These are phyloP conservation scores for Epizoanthus stellaris DNA, from an alignment of 92 coral and sea anemone genomes.

Conservation along the genomic window DNA sequence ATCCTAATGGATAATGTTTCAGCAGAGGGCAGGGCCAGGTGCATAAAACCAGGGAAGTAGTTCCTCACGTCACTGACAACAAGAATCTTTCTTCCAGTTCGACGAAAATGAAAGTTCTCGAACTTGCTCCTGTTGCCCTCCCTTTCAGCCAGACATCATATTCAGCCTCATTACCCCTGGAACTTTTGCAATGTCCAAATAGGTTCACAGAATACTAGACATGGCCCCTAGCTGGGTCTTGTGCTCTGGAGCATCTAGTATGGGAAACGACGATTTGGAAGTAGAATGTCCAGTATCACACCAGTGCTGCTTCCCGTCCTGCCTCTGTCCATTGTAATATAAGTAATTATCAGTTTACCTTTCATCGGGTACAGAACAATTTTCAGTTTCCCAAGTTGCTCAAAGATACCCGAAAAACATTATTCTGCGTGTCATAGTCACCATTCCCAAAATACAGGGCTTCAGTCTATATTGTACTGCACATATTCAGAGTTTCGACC, in stretches of 20 bases:
- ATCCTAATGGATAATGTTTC: conserved; percentile 27
- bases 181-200: too few species aligned
- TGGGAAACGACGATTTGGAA: conserved; percentile 26
- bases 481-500: too few species aligned
- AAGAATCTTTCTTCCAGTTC: conserved; percentile 5
- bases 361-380: too few species aligned
- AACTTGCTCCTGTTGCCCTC: conserved; percentile 21
- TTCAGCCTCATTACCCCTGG: not conserved
- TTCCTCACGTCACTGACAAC: not conserved
- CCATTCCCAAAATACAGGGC: too few species aligned
- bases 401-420: too few species aligned
- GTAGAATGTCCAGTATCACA: conserved; percentile 3
- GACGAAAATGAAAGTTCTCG: conserved; percentile 11
- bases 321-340: too few species aligned
- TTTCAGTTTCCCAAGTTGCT: too few species aligned
- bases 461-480: too few species aligned
- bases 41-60: conserved; percentile 39
- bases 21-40: conserved; percentile 27
- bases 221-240: conserved; percentile 28
- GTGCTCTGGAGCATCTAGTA: conserved; percentile 43
- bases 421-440: too few species aligned
- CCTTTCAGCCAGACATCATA: too few species aligned
- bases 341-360: too few species aligned
- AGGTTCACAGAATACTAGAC: not conserved
- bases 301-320: conserved; percentile 33